Evolutionary conservation across 2,113 vertebrate species (phyloP), one percentile per base, ranked within the genome.

Genomic region (Ciconia stormi): DNA sequence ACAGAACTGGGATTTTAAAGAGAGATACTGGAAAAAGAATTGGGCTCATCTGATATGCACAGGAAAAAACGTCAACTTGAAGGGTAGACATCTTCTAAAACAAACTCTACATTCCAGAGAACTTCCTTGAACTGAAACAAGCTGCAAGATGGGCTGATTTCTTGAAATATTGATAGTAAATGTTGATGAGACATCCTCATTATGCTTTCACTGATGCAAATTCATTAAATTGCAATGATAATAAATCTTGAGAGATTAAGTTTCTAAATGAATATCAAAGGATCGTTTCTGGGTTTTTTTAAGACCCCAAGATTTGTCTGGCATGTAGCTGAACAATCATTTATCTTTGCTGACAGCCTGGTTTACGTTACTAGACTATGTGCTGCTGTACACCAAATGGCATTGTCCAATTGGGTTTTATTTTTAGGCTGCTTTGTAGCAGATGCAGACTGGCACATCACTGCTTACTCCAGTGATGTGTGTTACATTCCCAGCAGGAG

Each of bases 351-450:
- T 93, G 91, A 94, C 94, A 90, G 90, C 65, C 74, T 9, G 5
- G 74, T 88, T 95, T 81, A 77, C 27, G 6, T 90, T 87, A 77
- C 71, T 72, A 36, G 73, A 20, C 42, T 63, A 15, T 81, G 86
- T 69, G 89, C 95, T 95, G 81, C 91, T 61, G 38, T 63, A 70
- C 87, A 90, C 74, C 94, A 88, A 96, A 67, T 83, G 89, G 83
- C 91, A 90, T 44, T 86, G 94, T 80, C 81, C 93, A 88, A 47
- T 30, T 91, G 91, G 58, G 74, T 38, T 93, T 93, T 95, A 92
- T 95, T 97, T 97, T 96, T 94, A 97, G 97, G 77, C 78, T 80
- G 58, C 87, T 93, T 20, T 82, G 89, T 16, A 81, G 87, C 91
- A 95, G 94, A 96, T 74, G 88, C 89, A 78, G 87, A 50, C 70